Evolutionary conservation across 2,113 vertebrate genomes (phyloP), one percentile per base, ranked within the genome.

Genomic region (Dolichotis patagonum): DNA sequence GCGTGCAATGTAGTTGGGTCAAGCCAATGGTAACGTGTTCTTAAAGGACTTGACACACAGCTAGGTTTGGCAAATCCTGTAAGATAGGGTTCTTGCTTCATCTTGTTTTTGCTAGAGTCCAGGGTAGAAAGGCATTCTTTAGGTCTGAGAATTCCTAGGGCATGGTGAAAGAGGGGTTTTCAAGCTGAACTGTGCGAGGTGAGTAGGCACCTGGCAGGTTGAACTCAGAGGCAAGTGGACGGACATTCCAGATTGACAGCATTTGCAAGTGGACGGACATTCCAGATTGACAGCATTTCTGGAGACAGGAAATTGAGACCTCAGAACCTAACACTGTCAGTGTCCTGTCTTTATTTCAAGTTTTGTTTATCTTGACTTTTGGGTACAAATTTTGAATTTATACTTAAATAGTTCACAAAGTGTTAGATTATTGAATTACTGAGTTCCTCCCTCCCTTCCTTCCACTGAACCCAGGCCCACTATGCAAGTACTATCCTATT

Each of bases 261-360:
- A 46, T 88, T 97, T 96, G 41, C 62, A 62, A 60, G 52, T 75
- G 5, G 84, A 26, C 7, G 65, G 49, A 38, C 67, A 43, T 87
- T 96, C 60, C 87, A 91, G 26, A 30, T 41, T 30, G 54, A 65
- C 30, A 69, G 38, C 28, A 46, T 88, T 97, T 96, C 84, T 93
- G 65, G 90, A 85, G 58, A 56, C 75, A 19, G 35, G 86, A 26
- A 80, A 22, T 19, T 60, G 84, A 95, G 56, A 16, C 2, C 0
- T 7, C 16, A 41, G 38, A 38, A 88, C 5, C 26, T 41, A 67
- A 22, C 28, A 80, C 5, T 56, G 28, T 7, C 24, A 6, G 16
- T 82, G 41, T 56, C 52, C 38, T 20, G 3, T 69, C 20, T 96
- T 60, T 65, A 28, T 62, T 94, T 94, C n/a, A 73, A 28, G 32